These are phyloP conservation scores for Pantherophis vulpinus DNA, from an alignment of 2,797 vertebrate species.

Conservation along the genomic window DNA sequence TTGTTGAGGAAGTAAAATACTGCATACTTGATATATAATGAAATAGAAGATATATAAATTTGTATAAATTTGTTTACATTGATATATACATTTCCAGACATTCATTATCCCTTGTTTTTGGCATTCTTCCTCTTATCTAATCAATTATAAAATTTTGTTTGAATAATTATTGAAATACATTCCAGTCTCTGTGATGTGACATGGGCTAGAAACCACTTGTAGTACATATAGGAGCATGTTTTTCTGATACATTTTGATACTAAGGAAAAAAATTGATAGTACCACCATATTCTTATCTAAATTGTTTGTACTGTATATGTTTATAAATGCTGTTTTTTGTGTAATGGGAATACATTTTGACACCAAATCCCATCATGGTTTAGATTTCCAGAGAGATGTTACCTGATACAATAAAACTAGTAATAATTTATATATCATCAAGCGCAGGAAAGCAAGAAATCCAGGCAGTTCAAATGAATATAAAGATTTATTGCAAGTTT, in stretches of 20 bases:
- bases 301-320: not conserved
- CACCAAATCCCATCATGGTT: not conserved
- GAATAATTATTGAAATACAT: not conserved
- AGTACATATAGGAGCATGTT: not conserved
- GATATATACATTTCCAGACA: too few relatives aligned
- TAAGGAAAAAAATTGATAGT: not conserved
- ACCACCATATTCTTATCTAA: not conserved
- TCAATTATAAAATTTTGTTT: too few relatives aligned
- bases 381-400: not conserved
- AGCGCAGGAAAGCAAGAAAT: not conserved
- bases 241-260: not conserved
- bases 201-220: too few relatives aligned
- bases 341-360: not conserved
- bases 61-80: too few relatives aligned
- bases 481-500: not conserved
- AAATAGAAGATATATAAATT: too few relatives aligned
- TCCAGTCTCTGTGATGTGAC: not conserved
- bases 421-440: not conserved
- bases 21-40: too few relatives aligned
- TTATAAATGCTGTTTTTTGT: constrained; percentile 2
- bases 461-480: not conserved
- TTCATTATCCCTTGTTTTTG: too few relatives aligned
- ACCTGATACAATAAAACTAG: not conserved
- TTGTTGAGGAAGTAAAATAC: too few relatives aligned
- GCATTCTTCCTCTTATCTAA: too few relatives aligned